phyloP scores from a whole-genome alignment of 2,113 vertebrate genomes.

The Ptychochromis oligacanthus region DNA sequence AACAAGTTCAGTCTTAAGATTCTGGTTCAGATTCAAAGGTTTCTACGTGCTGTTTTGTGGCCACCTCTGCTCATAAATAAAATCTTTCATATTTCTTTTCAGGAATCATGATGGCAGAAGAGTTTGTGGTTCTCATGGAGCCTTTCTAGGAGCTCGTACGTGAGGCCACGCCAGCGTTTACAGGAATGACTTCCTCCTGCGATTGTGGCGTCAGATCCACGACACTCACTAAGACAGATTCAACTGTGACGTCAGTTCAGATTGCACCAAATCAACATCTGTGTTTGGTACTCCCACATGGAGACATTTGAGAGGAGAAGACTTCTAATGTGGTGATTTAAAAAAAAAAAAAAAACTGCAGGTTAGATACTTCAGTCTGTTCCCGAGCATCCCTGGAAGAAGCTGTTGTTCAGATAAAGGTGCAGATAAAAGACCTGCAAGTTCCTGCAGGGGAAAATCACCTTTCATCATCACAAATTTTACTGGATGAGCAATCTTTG shows the following conservation, averaged over 20 bases:
- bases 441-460: too few relatives aligned
- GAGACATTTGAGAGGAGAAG: neutral
- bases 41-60: neutral
- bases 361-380: neutral
- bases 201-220: neutral
- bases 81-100: neutral
- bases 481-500: too few relatives aligned
- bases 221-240: too few relatives aligned
- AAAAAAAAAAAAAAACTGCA: neutral
- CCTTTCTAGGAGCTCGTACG: neutral
- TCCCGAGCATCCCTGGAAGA: too few relatives aligned
- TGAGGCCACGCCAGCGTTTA: neutral
- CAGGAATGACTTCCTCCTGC: neutral
- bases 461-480: too few relatives aligned
- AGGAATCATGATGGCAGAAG: too few relatives aligned
- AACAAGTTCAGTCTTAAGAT: too few relatives aligned
- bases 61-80: neutral
- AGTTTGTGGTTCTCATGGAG: neutral
- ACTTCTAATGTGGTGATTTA: neutral
- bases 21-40: too few relatives aligned
- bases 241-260: too few relatives aligned
- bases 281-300: neutral
- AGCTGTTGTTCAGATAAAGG: too few relatives aligned
- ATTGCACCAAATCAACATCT: neutral
- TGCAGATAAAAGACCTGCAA: too few relatives aligned